A percentile compares a stretch with the other conserved stretches of the same genome.
phyloP scores from a whole-genome alignment of 2,797 vertebrate species.

The Intellagama lesueurii region DNA sequence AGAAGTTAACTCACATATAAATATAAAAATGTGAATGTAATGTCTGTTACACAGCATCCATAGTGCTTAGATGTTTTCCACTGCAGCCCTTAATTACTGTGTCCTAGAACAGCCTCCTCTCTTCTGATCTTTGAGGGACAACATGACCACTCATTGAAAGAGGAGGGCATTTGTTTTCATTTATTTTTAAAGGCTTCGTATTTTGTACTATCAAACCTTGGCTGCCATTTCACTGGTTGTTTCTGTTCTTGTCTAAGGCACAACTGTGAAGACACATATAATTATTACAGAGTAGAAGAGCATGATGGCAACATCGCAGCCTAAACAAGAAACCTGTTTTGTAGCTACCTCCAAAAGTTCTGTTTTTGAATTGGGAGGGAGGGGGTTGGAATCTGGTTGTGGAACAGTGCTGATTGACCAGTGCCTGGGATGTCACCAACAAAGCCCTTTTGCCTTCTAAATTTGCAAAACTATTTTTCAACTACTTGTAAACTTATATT shows the following conservation, averaged over 20 bases:
- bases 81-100: background rate
- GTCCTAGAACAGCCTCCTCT: background rate
- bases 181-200: background rate
- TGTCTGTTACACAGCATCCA: background rate
- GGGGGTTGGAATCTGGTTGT: background rate
- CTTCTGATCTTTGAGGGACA: background rate
- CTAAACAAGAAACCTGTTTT: slow-evolving; percentile 3
- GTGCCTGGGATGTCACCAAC: background rate
- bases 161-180: background rate
- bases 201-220: background rate
- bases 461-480: too few relatives aligned
- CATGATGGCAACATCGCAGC: background rate
- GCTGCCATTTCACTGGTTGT: background rate
- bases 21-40: too few relatives aligned
- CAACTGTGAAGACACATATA: background rate
- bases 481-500: too few relatives aligned
- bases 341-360: background rate
- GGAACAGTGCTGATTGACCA: background rate
- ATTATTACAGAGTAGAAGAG: background rate
- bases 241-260: background rate
- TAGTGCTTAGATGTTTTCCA: background rate
- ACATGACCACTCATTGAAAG: background rate
- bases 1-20: too few relatives aligned
- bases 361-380: background rate
- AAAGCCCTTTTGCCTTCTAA: background rate